phyloP scores from a whole-genome alignment of 2,113 vertebrate genomes.

The Semnornis frantzii region DNA sequence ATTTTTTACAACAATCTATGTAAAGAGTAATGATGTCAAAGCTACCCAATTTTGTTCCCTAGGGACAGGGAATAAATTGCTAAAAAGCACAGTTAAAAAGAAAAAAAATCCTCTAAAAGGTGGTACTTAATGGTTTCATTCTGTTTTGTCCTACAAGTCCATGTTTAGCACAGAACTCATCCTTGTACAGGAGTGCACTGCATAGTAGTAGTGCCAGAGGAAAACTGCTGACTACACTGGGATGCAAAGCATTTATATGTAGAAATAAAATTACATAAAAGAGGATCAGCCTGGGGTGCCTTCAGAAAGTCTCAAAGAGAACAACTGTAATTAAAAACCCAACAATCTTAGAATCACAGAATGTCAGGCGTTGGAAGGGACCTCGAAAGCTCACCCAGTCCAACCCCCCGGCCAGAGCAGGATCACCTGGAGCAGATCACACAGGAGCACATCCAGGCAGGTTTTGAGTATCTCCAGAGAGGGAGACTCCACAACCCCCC shows the following conservation, averaged over 20 bases:
- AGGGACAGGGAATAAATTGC: neutral
- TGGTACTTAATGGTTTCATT: neutral
- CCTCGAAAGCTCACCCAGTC: no score
- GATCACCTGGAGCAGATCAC: no score
- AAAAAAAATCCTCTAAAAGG: neutral
- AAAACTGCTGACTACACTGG: neutral
- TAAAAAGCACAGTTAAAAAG: neutral
- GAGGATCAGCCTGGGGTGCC: neutral
- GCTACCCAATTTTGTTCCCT: neutral
- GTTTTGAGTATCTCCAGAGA: no score
- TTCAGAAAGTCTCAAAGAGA: neutral
- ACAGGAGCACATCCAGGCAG: no score
- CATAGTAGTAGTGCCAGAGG: neutral
- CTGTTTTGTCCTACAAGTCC: neutral
- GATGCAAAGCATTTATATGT: neutral
- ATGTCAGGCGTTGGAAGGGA: no score
- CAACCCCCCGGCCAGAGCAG: no score
- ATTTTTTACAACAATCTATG: neutral
- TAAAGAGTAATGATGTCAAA: neutral
- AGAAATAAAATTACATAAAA: constrained; percentile 9
- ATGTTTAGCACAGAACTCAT: neutral
- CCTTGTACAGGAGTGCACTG: neutral
- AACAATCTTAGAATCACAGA: neutral
- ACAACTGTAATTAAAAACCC: neutral
- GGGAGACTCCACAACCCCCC: no score